These are phyloP conservation scores for Alexandromys fortis DNA, from an alignment of 2,113 vertebrate genomes.

Conservation along the genomic window DNA sequence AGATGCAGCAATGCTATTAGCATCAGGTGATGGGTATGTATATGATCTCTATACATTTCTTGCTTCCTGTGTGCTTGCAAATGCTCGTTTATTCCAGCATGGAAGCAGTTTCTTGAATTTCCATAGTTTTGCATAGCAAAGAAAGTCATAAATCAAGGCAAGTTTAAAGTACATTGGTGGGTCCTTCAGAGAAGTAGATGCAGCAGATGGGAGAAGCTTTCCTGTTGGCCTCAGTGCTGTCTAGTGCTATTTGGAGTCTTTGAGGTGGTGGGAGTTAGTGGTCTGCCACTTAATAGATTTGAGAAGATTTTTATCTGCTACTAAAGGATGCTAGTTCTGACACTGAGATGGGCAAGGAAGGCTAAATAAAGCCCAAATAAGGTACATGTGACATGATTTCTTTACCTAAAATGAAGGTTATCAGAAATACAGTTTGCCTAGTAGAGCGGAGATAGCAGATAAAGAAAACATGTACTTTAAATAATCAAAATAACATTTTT, in stretches of 20 bases:
- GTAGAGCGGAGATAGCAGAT: background rate
- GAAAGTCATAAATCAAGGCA: background rate
- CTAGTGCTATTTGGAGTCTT: too few species aligned
- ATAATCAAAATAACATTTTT: background rate
- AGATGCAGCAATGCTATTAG: background rate
- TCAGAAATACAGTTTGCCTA: background rate
- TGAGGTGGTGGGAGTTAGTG: background rate
- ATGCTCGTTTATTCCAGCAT: background rate
- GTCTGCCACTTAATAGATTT: background rate
- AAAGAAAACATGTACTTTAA: background rate
- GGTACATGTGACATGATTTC: background rate
- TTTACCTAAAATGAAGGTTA: background rate
- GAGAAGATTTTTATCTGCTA: background rate
- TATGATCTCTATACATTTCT: conserved; percentile 24
- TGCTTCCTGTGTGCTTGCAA: conserved; percentile 15
- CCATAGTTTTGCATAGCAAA: background rate
- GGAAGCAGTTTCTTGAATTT: background rate
- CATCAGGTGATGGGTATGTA: background rate
- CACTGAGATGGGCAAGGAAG: background rate
- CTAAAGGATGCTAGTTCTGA: background rate
- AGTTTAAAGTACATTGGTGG: background rate
- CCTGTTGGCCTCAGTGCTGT: background rate
- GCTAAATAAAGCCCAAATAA: background rate
- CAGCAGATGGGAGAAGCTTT: background rate
- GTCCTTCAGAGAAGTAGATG: background rate